Conservation (phyloP, 2,888 invertebrate genomes). For the Iphiclides podalirius region DNA sequence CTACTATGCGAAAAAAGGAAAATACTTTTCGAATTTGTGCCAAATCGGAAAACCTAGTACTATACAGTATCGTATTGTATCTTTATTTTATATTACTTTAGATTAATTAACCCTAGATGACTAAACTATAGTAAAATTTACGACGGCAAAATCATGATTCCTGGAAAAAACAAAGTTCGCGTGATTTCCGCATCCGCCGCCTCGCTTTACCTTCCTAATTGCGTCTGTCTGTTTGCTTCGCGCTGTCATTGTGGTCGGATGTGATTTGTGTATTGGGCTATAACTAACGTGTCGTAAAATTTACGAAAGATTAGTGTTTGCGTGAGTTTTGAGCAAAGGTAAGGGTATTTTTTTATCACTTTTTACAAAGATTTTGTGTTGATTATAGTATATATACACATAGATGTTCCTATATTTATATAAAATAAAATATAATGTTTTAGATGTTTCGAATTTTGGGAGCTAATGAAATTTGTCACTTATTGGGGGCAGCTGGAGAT, state of each 20-base stretch:
- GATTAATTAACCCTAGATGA: constrained; percentile 6
- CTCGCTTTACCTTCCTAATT: constrained; percentile 1
- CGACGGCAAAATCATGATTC: constrained; percentile 9
- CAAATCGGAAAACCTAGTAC: too few relatives aligned
- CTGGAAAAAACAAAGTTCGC: constrained; percentile 7
- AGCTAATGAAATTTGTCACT: too few relatives aligned
- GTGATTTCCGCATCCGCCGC: neutral
- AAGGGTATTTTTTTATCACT: neutral
- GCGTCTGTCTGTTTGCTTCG: neutral
- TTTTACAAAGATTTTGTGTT: constrained; percentile 3
- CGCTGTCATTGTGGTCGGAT: constrained; percentile 5
- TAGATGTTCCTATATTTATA: too few relatives aligned
- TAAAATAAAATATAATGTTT: too few relatives aligned
- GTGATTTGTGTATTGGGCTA: constrained; percentile 3
- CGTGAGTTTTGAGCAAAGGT: too few relatives aligned
- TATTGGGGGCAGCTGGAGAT: too few relatives aligned
- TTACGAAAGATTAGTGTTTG: neutral
- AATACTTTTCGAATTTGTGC: too few relatives aligned
- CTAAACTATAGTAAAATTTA: constrained; percentile 1
- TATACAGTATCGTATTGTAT: too few relatives aligned
- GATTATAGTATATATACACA: too few relatives aligned
- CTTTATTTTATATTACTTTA: too few relatives aligned
- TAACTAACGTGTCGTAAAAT: constrained; percentile 4
- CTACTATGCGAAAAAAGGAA: too few relatives aligned
- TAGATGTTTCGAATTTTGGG: too few relatives aligned